These are phyloP conservation scores for Onychostoma macrolepis DNA, from an alignment of 2,113 vertebrate species.

Conservation along the genomic window DNA sequence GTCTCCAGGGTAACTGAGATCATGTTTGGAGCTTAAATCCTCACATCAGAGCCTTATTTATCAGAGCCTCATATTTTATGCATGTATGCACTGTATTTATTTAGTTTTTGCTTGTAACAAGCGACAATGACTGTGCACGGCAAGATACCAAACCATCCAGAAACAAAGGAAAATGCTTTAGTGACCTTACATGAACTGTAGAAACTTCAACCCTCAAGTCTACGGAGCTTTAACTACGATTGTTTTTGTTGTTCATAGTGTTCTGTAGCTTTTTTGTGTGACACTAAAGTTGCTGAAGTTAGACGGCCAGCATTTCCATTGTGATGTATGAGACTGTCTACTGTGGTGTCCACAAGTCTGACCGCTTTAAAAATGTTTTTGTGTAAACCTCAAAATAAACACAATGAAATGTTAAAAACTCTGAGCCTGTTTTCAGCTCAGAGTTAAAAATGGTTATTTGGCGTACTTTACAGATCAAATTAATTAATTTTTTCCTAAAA, in stretches of 20 bases:
- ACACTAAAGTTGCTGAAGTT: neutral
- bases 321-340: neutral
- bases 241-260: neutral
- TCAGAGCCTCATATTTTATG: constrained; percentile 26
- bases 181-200: constrained; percentile 4
- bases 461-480: too few species aligned
- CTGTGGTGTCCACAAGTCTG: neutral
- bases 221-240: neutral
- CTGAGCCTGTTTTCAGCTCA: too few species aligned
- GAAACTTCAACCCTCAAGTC: neutral
- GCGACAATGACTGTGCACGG: neutral
- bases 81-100: constrained; percentile 4
- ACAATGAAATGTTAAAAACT: too few species aligned
- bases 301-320: neutral
- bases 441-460: too few species aligned
- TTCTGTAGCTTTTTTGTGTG: neutral
- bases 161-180: neutral
- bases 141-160: neutral
- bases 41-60: constrained; percentile 6
- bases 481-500: too few species aligned
- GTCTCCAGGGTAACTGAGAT: neutral
- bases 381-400: too few species aligned
- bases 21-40: constrained; percentile 10
- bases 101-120: constrained; percentile 4
- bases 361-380: neutral